Percentiles rank a stretch among this genome's conserved stretches.
Evolutionary conservation across 2,797 vertebrate species (phyloP).

Genomic region (Poecilia velifera): DNA sequence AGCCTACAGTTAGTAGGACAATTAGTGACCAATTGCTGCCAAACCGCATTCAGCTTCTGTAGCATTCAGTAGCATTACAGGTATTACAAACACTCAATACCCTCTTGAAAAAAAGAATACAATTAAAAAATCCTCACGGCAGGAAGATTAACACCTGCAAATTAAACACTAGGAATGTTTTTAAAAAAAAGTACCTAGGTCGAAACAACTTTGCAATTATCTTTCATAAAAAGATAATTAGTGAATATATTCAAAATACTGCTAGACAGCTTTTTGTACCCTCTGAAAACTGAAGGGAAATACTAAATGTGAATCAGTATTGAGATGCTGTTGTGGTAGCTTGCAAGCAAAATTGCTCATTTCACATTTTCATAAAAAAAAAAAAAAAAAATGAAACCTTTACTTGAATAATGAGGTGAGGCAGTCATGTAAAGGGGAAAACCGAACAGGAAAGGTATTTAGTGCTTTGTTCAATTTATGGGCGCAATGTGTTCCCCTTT

Average conservation of each 20-base stretch:
- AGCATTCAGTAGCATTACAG: constrained; percentile 64
- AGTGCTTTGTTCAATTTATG: constrained; percentile 68
- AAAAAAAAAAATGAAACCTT: constrained; percentile 15
- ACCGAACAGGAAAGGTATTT: constrained; percentile 46
- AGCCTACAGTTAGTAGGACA: constrained; percentile 54
- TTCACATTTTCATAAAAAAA: constrained; percentile 53
- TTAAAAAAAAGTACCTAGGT: constrained; percentile 51
- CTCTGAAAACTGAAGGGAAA: constrained; percentile 49
- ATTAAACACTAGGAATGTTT: constrained; percentile 73
- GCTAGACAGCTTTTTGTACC: constrained; percentile 62
- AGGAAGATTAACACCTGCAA: constrained; percentile 63
- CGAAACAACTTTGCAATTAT: constrained; percentile 27
- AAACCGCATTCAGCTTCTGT: constrained; percentile 55
- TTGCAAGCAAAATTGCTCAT: constrained; percentile 56
- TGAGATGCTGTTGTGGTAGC: constrained; percentile 63
- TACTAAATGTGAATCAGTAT: constrained; percentile 58
- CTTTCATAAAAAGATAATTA: constrained; percentile 63
- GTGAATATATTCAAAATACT: constrained; percentile 76
- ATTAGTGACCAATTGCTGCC: constrained; percentile 55
- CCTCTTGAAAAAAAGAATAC: constrained; percentile 52
- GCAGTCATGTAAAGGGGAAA: constrained; percentile 43
- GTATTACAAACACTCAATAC: constrained; percentile 58
- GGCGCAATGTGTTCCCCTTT: constrained; percentile 58
- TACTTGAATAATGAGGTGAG: constrained; percentile 44
- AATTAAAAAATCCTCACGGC: constrained; percentile 48